A percentile compares a stretch with the other conserved stretches of the same genome.
phyloP scores from a whole-genome alignment of 2,888 invertebrate species.

The Mythimna ferrago region DNA sequence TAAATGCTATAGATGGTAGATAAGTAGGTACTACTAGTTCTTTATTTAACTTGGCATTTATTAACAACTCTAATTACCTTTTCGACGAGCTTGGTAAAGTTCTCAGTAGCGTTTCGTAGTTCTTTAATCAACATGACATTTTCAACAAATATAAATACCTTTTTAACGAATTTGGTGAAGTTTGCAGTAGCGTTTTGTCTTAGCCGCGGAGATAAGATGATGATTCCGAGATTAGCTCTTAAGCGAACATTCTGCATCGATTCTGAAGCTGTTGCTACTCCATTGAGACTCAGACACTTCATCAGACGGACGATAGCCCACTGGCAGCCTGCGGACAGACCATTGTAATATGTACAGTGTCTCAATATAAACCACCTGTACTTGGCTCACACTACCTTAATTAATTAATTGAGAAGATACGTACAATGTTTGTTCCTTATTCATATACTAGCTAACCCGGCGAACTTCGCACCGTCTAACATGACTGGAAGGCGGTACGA shows the following conservation, averaged over 20 bases:
- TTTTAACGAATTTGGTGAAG: conserved; percentile 69
- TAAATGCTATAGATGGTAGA: too few relatives aligned
- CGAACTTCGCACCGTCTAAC: too few relatives aligned
- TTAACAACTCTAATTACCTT: too few relatives aligned
- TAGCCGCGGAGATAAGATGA: conserved; percentile 73
- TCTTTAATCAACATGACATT: not conserved
- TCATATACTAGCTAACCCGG: not conserved
- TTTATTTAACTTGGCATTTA: too few relatives aligned
- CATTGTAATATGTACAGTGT: not conserved
- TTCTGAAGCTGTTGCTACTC: conserved; percentile 77
- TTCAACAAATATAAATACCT: conserved; percentile 66
- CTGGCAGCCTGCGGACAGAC: conserved; percentile 73
- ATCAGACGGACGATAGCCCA: conserved; percentile 78
- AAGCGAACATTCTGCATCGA: conserved; percentile 64
- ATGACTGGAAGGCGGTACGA: too few relatives aligned
- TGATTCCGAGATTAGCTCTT: conserved; percentile 73
- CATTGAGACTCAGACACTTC: conserved; percentile 85
- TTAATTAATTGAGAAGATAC: too few relatives aligned
- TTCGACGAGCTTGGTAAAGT: too few relatives aligned
- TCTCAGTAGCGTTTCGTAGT: too few relatives aligned
- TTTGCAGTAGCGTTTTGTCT: conserved; percentile 68
- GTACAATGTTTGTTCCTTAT: not conserved
- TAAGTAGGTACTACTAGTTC: too few relatives aligned
- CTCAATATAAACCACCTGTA: too few relatives aligned
- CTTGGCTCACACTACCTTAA: too few relatives aligned